A percentile compares a stretch with the other conserved stretches of the same genome.
These are phyloP conservation scores for Epirrhoe tristata DNA, from an alignment of 2,888 invertebrate species.

Conservation along the genomic window DNA sequence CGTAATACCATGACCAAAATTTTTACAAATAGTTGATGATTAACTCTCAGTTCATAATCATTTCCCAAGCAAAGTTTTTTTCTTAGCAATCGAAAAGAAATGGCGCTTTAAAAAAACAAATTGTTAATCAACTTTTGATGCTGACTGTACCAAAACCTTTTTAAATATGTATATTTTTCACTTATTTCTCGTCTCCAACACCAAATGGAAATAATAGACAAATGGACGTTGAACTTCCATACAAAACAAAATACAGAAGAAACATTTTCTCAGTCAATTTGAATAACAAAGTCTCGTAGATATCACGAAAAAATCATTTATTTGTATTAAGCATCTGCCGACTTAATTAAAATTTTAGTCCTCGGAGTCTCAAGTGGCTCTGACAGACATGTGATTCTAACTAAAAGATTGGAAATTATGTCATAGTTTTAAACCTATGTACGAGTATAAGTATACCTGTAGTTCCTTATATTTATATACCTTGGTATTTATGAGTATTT, in stretches of 20 bases:
- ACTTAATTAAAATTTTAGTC: conserved; percentile 30
- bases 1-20: too few relatives aligned
- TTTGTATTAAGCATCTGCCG: conserved; percentile 33
- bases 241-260: conserved; percentile 14
- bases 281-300: conserved; percentile 22
- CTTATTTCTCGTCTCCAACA: conserved; percentile 11
- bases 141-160: conserved; percentile 4
- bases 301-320: conserved; percentile 34
- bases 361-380: conserved; percentile 11
- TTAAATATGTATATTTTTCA: conserved; percentile 15
- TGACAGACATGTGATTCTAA: conserved; percentile 10
- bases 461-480: too few relatives aligned
- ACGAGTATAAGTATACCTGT: too few relatives aligned
- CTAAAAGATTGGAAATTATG: neutral
- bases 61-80: too few relatives aligned
- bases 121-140: too few relatives aligned
- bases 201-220: conserved; percentile 12
- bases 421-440: too few relatives aligned
- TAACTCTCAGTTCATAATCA: too few relatives aligned
- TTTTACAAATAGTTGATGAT: too few relatives aligned
- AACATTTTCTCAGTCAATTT: conserved; percentile 23
- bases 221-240: neutral
- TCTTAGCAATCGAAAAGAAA: too few relatives aligned
- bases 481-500: too few relatives aligned
- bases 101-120: too few relatives aligned